Percentiles rank a stretch among this genome's conserved stretches.
These are phyloP conservation scores for Malacoraja senta DNA, from an alignment of 2,797 vertebrate genomes.

Conservation along the genomic window DNA sequence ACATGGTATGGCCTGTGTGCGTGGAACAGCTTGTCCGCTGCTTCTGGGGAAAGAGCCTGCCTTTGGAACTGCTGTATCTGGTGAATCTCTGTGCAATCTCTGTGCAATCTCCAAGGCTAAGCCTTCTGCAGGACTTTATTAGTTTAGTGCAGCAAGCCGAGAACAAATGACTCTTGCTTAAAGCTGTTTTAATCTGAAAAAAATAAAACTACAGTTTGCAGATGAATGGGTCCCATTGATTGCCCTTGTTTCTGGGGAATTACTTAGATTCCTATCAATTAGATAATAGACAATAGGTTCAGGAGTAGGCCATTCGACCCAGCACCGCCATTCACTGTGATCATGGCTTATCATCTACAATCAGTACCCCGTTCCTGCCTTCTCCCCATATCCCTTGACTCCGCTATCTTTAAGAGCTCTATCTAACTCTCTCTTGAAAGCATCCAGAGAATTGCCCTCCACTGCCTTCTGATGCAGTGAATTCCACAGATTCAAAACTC, in stretches of 20 bases:
- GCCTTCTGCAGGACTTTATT: not conserved
- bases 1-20: not conserved
- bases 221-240: not conserved
- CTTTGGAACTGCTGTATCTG: not conserved
- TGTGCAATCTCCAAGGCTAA: not conserved
- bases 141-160: not conserved
- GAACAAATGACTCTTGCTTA: not conserved
- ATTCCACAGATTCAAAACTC: no score
- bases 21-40: not conserved
- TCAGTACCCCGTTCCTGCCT: no score
- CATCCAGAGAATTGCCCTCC: no score
- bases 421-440: no score
- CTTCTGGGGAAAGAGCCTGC: no score
- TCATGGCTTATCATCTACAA: no score
- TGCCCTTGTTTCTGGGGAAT: not conserved
- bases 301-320: no score
- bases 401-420: no score
- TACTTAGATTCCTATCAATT: not conserved
- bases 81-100: not conserved
- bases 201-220: not conserved
- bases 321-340: no score
- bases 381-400: no score
- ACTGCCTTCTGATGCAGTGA: no score
- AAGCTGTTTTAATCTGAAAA: not conserved
- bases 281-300: no score